A percentile compares a stretch with the other conserved stretches of the same genome.
phyloP scores from a whole-genome alignment of 2,113 vertebrate genomes.

The Colossoma macropomum region DNA sequence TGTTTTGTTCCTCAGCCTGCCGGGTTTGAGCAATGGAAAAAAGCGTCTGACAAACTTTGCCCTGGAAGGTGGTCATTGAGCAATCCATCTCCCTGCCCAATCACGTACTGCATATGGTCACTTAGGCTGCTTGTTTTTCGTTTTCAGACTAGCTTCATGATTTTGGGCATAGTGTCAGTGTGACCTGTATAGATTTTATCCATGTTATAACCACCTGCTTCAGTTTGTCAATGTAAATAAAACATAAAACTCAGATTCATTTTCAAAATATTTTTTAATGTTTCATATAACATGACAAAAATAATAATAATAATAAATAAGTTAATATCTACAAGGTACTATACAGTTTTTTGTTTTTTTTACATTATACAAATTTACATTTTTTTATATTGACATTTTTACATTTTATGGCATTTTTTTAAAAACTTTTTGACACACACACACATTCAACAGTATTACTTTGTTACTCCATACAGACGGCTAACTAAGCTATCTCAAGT shows the following conservation, averaged over 20 bases:
- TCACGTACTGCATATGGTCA: too few relatives aligned
- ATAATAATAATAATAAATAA: constrained; percentile 84
- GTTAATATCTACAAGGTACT: constrained; percentile 95
- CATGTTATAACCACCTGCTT: too few relatives aligned
- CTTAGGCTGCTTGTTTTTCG: neutral
- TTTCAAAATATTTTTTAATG: constrained; percentile 68
- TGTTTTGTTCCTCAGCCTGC: neutral
- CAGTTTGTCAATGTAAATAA: too few relatives aligned
- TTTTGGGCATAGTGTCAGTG: too few relatives aligned
- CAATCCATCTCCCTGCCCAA: neutral
- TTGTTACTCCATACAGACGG: constrained; percentile 55
- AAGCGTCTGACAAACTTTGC: neutral
- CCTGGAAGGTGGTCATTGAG: neutral
- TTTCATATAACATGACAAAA: constrained; percentile 68
- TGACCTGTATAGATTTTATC: too few relatives aligned
- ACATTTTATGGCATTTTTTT: constrained; percentile 69
- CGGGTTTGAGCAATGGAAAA: neutral
- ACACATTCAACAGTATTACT: constrained; percentile 37
- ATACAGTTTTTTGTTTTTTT: constrained; percentile 80
- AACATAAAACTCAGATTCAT: neutral
- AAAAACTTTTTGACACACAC: constrained; percentile 57
- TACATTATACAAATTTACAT: constrained; percentile 84
- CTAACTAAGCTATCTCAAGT: constrained; percentile 58
- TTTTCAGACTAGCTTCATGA: too few relatives aligned
- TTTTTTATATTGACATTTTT: constrained; percentile 75